These are phyloP conservation scores for Euphydryas editha DNA, from an alignment of 2,888 invertebrate genomes.

Conservation along the genomic window DNA sequence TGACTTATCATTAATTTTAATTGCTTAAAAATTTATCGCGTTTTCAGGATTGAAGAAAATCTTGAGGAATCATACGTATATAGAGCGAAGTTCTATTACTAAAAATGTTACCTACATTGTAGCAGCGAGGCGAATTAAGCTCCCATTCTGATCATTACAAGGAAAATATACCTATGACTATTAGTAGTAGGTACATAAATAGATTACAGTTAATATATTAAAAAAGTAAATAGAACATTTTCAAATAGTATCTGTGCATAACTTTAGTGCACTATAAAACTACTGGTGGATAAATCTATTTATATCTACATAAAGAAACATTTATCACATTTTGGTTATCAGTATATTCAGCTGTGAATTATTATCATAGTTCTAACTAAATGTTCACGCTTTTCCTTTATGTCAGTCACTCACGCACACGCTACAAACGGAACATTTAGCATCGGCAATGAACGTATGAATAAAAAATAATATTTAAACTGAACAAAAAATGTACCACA, in stretches of 20 bases:
- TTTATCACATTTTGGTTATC: conserved; percentile 70
- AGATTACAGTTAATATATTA: too few relatives aligned
- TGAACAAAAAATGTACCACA: background rate
- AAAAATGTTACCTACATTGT: too few relatives aligned
- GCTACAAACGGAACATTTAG: conserved; percentile 27
- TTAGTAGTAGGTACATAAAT: too few relatives aligned
- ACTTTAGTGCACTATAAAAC: background rate
- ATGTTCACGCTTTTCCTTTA: conserved; percentile 77
- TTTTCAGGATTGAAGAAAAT: too few relatives aligned
- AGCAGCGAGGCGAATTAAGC: too few relatives aligned
- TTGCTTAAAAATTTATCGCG: too few relatives aligned
- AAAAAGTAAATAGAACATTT: too few relatives aligned
- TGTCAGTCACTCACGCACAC: conserved; percentile 69
- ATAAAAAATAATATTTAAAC: background rate
- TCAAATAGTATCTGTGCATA: background rate
- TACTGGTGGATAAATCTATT: conserved; percentile 19
- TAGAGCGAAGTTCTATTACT: too few relatives aligned
- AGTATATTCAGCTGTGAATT: conserved; percentile 69
- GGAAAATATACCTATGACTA: too few relatives aligned
- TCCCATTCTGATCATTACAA: too few relatives aligned
- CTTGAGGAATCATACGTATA: too few relatives aligned
- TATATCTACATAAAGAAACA: conserved; percentile 49
- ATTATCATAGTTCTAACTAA: conserved; percentile 70
- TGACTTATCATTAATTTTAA: too few relatives aligned
- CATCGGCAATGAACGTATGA: conserved; percentile 14